Conservation (phyloP, 2,888 invertebrate species). For the Strigamia maritima region DNA sequence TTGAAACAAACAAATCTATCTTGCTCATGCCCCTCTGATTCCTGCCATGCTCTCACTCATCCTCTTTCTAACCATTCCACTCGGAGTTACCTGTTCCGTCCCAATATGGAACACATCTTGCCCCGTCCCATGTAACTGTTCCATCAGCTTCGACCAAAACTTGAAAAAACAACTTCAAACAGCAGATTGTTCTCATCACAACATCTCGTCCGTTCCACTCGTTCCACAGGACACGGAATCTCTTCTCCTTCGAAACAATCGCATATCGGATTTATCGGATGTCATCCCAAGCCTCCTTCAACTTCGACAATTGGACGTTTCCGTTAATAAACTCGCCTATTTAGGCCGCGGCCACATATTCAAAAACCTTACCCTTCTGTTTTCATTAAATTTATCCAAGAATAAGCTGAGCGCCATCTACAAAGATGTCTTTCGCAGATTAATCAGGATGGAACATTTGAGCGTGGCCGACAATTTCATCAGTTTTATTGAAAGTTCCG, state of each 20-base stretch:
- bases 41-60: not conserved
- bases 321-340: slow-evolving; percentile 50
- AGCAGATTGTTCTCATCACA: slow-evolving; percentile 50
- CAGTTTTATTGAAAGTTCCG: slow-evolving; percentile 50
- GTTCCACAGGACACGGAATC: slow-evolving; percentile 50
- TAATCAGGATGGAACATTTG: slow-evolving; percentile 49
- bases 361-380: slow-evolving; percentile 49
- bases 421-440: slow-evolving; percentile 43
- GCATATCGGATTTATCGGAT: slow-evolving; percentile 47
- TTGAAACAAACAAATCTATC: not conserved
- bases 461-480: slow-evolving; percentile 51
- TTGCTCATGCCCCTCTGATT: not conserved
- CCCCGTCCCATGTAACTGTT: not conserved
- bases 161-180: slow-evolving; percentile 44
- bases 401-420: slow-evolving; percentile 51
- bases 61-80: not conserved
- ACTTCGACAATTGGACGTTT: slow-evolving; percentile 52
- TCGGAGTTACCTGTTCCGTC: not conserved
- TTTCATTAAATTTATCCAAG: slow-evolving; percentile 50
- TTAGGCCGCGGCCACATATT: slow-evolving; percentile 50
- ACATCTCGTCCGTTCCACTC: slow-evolving; percentile 47
- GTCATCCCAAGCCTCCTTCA: slow-evolving; percentile 47
- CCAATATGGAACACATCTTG: slow-evolving; percentile 20
- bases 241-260: slow-evolving; percentile 49
- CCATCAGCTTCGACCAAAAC: not conserved